Base-by-base conservation (phyloP, 2,113 vertebrate genomes). In the Equus quagga region DNA sequence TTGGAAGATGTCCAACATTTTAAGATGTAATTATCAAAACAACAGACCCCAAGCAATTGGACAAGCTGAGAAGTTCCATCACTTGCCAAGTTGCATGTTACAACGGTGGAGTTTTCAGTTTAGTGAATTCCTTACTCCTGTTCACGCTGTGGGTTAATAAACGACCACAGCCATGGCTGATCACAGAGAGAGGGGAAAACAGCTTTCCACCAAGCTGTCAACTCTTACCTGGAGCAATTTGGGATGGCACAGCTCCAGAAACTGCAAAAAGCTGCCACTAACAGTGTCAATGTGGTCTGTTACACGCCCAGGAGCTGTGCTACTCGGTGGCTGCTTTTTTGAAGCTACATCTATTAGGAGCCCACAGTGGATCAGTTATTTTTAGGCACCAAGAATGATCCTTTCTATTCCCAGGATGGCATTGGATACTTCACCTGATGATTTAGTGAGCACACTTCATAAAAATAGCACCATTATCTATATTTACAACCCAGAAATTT, bases 151-250 rank as follows among this genome's bases (percentile, higher is more conserved):
- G 87, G 23, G 23, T 97, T 97, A 64, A 73, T 84, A 95, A 89
- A 78, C 62, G 98, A 72, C n/a, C 28, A 85, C 1, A 26, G 70
- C 54, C 33, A 69, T 0, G 0, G 73, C 13, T 64, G 64, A 86
- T 92, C 73, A 94, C 26, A 88, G 46, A 46, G 49, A 58, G 69
- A 65, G 5, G 46, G 51, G 41, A 80, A 46, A 41, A 82, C 31
- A 58, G 4, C 44, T 82, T 78, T 78, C 90, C 46, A 73, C 44
- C 78, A 82, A 70, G 24, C 65, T 96, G 88, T 97, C 94, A 98
- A 80, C 85, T 81, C 54, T 96, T 95, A 96, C 97, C 93, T 92
- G 79, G 56, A 98, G 94, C 81, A 89, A 97, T 96, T 97, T 93
- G 78, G 91, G 97, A 80, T 60, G 96, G 58, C 82, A 97, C 70